Conservation (phyloP, 2,888 invertebrate species). For the Drosophila conformis region DNA sequence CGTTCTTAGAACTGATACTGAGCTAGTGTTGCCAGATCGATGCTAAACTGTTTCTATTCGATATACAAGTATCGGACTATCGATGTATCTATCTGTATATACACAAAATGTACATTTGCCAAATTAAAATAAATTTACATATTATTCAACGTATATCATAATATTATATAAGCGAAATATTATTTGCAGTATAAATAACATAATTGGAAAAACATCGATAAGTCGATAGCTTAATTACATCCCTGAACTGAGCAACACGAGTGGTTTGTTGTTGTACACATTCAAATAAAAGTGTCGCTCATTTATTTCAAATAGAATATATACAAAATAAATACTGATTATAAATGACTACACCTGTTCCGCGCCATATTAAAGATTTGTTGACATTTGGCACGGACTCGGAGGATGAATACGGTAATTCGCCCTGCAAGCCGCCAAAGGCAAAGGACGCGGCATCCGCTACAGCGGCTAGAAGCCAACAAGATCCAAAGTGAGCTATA, state of each 20-base stretch:
- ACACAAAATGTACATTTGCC: not conserved
- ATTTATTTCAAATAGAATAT: constrained; percentile 14
- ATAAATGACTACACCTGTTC: constrained; percentile 76
- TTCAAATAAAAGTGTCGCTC: constrained; percentile 31
- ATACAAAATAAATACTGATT: not conserved
- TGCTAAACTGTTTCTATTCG: not conserved
- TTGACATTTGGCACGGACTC: constrained; percentile 81
- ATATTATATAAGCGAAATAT: not conserved
- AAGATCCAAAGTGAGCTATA: constrained; percentile 22
- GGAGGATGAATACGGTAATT: constrained; percentile 81
- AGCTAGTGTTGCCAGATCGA: constrained; percentile 31
- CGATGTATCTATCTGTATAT: not conserved
- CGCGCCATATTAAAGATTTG: constrained; percentile 82
- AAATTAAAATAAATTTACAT: not conserved
- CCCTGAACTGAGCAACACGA: constrained; percentile 17
- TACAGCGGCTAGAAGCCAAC: constrained; percentile 13
- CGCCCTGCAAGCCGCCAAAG: constrained; percentile 64
- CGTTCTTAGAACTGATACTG: constrained; percentile 17
- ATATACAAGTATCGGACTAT: not conserved
- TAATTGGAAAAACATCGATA: not conserved
- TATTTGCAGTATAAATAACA: not conserved
- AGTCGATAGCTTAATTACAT: constrained; percentile 15
- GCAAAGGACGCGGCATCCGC: constrained; percentile 17
- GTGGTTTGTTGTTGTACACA: constrained; percentile 33
- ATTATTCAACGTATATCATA: too few species aligned